Evolutionary conservation across 1,140 invertebrate genomes (phyloP).

Genomic region (Antheraea mylitta): DNA sequence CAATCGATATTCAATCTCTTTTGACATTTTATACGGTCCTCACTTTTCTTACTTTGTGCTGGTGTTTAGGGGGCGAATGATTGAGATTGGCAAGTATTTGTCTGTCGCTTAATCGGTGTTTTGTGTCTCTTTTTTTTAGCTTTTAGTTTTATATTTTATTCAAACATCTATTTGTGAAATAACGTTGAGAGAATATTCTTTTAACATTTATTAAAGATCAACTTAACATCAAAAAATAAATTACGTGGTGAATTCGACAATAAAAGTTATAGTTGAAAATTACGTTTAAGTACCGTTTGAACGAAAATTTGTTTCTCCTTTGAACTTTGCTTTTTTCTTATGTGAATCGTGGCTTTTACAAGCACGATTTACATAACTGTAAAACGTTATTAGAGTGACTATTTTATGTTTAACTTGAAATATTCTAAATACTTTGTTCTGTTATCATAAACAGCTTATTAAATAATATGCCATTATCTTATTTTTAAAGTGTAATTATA

Average conservation of each 20-base stretch:
- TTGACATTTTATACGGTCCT: constrained; percentile 69
- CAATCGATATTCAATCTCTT: constrained; percentile 78
- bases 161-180: background rate
- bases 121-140: constrained; percentile 14
- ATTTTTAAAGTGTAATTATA: background rate
- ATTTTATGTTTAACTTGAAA: too few species aligned
- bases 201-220: too few species aligned
- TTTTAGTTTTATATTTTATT: background rate
- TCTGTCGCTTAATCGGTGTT: constrained; percentile 38
- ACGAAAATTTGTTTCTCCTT: background rate
- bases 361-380: background rate
- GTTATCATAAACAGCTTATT: too few species aligned
- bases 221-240: background rate
- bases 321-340: background rate
- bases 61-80: constrained; percentile 61
- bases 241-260: background rate
- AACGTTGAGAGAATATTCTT: too few species aligned
- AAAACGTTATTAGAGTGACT: background rate
- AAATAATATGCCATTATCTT: too few species aligned
- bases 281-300: background rate
- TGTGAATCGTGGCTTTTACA: background rate
- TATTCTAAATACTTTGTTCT: too few species aligned
- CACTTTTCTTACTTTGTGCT: constrained; percentile 67
- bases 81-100: constrained; percentile 47
- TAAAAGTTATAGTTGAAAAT: background rate